These are phyloP conservation scores for Spodoptera frugiperda DNA, from an alignment of 1,140 invertebrate genomes.

Conservation along the genomic window DNA sequence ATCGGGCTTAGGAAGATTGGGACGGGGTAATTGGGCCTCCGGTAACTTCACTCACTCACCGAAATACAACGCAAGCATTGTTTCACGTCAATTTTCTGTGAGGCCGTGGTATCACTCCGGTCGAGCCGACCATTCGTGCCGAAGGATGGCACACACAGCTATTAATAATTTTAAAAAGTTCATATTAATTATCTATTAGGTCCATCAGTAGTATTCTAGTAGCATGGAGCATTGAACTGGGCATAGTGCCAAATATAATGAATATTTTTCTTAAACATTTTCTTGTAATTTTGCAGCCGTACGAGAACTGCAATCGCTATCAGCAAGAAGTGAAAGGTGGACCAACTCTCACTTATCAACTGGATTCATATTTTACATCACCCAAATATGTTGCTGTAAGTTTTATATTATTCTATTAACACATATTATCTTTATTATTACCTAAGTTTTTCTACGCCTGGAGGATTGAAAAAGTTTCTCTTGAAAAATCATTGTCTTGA, in stretches of 20 bases:
- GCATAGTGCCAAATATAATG: background rate
- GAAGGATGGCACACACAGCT: too few species aligned
- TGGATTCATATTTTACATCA: conserved; percentile 62
- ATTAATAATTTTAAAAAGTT: too few species aligned
- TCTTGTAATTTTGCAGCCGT: conserved; percentile 64
- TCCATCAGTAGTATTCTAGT: conserved; percentile 11
- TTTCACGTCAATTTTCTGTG: too few species aligned
- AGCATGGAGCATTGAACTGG: conserved; percentile 1
- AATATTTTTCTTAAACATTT: background rate
- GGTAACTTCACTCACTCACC: too few species aligned
- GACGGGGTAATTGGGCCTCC: too few species aligned
- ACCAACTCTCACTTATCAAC: conserved; percentile 55
- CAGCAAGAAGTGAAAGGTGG: conserved; percentile 63
- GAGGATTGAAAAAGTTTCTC: too few species aligned
- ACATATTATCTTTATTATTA: background rate
- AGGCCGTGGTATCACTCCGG: too few species aligned
- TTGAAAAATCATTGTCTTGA: too few species aligned
- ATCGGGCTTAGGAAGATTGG: too few species aligned
- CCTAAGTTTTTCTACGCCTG: too few species aligned
- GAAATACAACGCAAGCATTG: too few species aligned
- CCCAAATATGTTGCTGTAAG: conserved; percentile 67
- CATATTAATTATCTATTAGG: conserved; percentile 10
- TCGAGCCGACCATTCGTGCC: too few species aligned
- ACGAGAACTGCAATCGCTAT: conserved; percentile 71
- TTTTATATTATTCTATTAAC: conserved; percentile 19